Conservation (phyloP, 2,888 invertebrate genomes). For the Drosophila percnosoma region DNA sequence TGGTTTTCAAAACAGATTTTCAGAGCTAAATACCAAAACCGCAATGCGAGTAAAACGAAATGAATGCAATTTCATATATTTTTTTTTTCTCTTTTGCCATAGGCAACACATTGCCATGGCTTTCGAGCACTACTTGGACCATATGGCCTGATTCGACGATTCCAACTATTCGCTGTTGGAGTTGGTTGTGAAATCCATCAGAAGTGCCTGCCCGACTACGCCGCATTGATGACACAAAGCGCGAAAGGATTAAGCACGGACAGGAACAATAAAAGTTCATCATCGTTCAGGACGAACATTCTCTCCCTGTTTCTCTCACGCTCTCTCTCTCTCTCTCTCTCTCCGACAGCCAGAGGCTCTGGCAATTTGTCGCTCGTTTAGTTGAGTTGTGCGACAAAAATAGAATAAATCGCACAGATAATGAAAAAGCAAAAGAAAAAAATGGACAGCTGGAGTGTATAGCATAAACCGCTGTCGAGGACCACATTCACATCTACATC, state of each 20-base stretch:
- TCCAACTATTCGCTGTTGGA: slow-evolving; percentile 49
- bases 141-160: slow-evolving; percentile 64
- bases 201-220: slow-evolving; percentile 47
- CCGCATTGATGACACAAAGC: slow-evolving; percentile 74
- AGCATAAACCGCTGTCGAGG: slow-evolving; percentile 61
- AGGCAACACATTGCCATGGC: slow-evolving; percentile 53
- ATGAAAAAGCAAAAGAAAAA: slow-evolving; percentile 56
- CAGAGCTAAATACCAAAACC: slow-evolving; percentile 57
- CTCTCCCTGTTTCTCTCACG: background rate
- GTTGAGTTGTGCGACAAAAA: slow-evolving; percentile 79
- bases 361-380: slow-evolving; percentile 82
- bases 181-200: slow-evolving; percentile 69
- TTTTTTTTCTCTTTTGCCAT: slow-evolving; percentile 14
- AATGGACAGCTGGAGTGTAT: slow-evolving; percentile 66
- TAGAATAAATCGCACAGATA: slow-evolving; percentile 77
- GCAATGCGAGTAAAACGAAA: slow-evolving; percentile 64
- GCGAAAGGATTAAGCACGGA: slow-evolving; percentile 73
- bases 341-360: slow-evolving; percentile 33
- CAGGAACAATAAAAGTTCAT: slow-evolving; percentile 78
- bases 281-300: slow-evolving; percentile 32
- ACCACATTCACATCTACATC: slow-evolving; percentile 34
- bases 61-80: slow-evolving; percentile 38
- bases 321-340: background rate
- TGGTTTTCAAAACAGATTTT: slow-evolving; percentile 81
- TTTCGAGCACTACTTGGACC: slow-evolving; percentile 48